A percentile compares a stretch with the other conserved stretches of the same genome.
These are phyloP conservation scores for Heterocephalus glaber DNA, from an alignment of 2,113 vertebrate species.

Conservation along the genomic window DNA sequence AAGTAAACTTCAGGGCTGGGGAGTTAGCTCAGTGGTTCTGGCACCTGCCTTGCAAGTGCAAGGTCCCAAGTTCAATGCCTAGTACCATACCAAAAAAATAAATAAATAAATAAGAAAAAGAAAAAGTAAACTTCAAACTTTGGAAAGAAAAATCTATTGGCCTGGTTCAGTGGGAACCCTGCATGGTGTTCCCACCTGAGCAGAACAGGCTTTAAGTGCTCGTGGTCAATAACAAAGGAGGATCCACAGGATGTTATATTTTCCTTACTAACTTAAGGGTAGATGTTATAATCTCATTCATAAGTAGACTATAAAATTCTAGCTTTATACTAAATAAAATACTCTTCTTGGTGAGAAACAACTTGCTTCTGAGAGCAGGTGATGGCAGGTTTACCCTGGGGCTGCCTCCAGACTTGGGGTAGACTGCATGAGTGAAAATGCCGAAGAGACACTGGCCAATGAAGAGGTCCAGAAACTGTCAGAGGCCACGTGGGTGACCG, in stretches of 20 bases:
- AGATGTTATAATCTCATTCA: background rate
- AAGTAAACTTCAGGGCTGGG: background rate
- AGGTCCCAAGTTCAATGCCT: too few relatives aligned
- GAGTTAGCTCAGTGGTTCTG: too few relatives aligned
- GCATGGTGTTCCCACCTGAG: background rate
- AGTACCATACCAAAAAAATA: too few relatives aligned
- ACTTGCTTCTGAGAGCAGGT: conserved; percentile 1
- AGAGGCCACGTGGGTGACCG: background rate
- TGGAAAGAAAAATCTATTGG: background rate
- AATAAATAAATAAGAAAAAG: too few relatives aligned
- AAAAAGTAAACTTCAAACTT: background rate
- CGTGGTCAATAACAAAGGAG: background rate
- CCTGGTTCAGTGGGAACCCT: background rate
- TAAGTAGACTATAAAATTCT: background rate
- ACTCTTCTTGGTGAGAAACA: background rate
- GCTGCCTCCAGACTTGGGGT: background rate
- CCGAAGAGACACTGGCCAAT: conserved; percentile 10
- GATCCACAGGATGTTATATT: background rate
- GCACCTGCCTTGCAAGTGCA: too few relatives aligned
- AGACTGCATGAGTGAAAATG: background rate
- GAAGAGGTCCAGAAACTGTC: conserved; percentile 16
- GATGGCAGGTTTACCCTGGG: background rate
- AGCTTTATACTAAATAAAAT: background rate
- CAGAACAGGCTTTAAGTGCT: background rate
- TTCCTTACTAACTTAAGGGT: background rate